Evolutionary conservation across 2,888 invertebrate species (phyloP).

Genomic region (Scaeva pyrastri): DNA sequence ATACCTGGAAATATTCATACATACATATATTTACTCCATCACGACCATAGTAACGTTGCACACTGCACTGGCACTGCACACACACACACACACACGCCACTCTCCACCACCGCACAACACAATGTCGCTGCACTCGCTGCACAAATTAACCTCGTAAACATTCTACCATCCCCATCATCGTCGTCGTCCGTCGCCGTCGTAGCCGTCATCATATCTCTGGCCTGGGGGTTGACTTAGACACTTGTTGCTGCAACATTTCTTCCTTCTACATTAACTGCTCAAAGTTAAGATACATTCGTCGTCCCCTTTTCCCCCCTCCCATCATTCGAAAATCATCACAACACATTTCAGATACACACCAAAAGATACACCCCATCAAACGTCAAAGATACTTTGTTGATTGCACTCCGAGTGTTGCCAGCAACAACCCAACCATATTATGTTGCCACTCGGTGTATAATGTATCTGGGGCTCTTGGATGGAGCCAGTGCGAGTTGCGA

Average conservation of each 20-base stretch:
- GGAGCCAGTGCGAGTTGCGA: conserved; percentile 23
- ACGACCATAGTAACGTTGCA: conserved; percentile 45
- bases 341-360: conserved; percentile 2
- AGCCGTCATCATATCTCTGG: conserved; percentile 13
- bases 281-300: conserved; percentile 46
- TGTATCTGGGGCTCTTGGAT: conserved; percentile 61
- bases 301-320: not conserved
- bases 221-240: conserved; percentile 5
- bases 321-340: not conserved
- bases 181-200: not conserved
- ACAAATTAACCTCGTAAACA: conserved; percentile 75
- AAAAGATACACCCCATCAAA: not conserved
- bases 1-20: not conserved
- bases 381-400: conserved; percentile 39
- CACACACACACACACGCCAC: not conserved
- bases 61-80: conserved; percentile 57
- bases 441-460: conserved; percentile 64
- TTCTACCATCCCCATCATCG: conserved; percentile 35
- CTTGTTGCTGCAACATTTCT: conserved; percentile 50
- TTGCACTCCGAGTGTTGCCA: conserved; percentile 40
- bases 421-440: not conserved
- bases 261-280: conserved; percentile 48
- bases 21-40: conserved; percentile 34
- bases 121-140: conserved; percentile 50
- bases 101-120: not conserved